phyloP scores from a whole-genome alignment of 2,113 vertebrate species.

The Sardina pilchardus region DNA sequence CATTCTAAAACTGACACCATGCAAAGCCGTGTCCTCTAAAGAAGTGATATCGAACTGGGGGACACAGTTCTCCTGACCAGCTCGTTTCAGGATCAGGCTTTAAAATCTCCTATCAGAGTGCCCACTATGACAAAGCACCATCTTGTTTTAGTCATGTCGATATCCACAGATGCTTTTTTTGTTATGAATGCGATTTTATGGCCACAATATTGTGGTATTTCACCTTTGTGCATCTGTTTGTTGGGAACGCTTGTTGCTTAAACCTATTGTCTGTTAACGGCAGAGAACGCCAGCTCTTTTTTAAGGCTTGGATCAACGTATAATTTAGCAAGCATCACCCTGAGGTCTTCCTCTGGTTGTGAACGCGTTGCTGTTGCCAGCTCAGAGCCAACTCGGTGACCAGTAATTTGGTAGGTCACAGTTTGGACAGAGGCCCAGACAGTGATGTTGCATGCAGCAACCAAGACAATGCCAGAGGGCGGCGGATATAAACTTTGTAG shows the following conservation, averaged over 20 bases:
- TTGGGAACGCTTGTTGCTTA: not conserved
- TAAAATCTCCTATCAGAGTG: not conserved
- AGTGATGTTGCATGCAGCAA: not conserved
- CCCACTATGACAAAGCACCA: not conserved
- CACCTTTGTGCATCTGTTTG: not conserved
- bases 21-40: slow-evolving; percentile 64
- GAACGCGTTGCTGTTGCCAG: not conserved
- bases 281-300: not conserved
- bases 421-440: slow-evolving; percentile 45
- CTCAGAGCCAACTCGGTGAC: not conserved
- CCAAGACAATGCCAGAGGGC: not conserved
- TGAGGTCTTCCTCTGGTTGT: slow-evolving; percentile 3
- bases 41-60: slow-evolving; percentile 11
- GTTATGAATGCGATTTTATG: not conserved
- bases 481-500: not conserved
- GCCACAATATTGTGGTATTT: not conserved
- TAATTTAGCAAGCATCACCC: not conserved
- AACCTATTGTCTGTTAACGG: not conserved
- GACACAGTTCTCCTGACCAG: slow-evolving; percentile 13
- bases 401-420: slow-evolving; percentile 43
- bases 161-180: not conserved
- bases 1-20: slow-evolving; percentile 57
- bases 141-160: not conserved
- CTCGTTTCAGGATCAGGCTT: slow-evolving; percentile 1
- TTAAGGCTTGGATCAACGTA: not conserved